Percentiles rank a stretch among this genome's conserved stretches.
phyloP scores from a whole-genome alignment of 2,797 vertebrate genomes.

The Aythya fuligula region DNA sequence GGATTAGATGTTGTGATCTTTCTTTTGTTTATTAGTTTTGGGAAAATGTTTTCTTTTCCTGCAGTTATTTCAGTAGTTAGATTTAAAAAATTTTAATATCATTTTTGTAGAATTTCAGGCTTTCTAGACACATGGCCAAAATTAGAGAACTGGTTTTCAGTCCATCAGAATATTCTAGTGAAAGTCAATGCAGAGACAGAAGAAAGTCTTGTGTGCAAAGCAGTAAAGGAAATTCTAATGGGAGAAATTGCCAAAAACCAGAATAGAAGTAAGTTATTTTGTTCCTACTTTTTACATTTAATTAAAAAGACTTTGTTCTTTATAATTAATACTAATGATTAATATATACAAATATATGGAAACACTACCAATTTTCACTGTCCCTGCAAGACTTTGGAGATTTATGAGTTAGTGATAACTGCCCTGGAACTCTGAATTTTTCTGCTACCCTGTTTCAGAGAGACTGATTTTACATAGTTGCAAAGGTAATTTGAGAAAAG shows the following conservation, averaged over 20 bases:
- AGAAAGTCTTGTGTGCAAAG: conserved; percentile 76
- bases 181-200: conserved; percentile 84
- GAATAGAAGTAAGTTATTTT: conserved; percentile 79
- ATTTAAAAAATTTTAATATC: not conserved
- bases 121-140: conserved; percentile 89
- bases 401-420: not conserved
- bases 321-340: not conserved
- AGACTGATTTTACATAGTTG: not conserved
- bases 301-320: not conserved
- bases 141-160: conserved; percentile 89
- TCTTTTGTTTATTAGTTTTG: not conserved
- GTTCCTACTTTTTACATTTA: not conserved
- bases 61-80: not conserved
- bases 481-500: not conserved
- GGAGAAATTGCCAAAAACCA: conserved; percentile 71
- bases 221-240: conserved; percentile 81
- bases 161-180: conserved; percentile 83
- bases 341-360: not conserved
- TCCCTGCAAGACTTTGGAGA: not conserved
- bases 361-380: not conserved
- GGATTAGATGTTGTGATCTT: not conserved
- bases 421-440: not conserved
- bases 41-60: not conserved
- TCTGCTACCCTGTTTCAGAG: not conserved
- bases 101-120: conserved; percentile 81